Conservation (phyloP, 2,888 invertebrate species). For the Drosophila emarginata region DNA sequence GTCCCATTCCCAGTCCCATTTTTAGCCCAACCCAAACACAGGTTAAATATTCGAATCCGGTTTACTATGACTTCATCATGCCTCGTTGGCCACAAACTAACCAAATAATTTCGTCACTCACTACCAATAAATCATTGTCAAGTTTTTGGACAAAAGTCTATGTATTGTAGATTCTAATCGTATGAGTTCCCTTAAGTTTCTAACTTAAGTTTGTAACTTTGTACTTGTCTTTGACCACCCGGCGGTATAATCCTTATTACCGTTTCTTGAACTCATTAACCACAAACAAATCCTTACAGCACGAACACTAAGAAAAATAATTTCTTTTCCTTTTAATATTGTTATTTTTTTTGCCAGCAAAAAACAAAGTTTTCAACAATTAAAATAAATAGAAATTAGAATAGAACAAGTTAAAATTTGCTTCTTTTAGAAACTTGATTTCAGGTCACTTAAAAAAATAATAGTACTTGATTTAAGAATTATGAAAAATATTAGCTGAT, state of each 20-base stretch:
- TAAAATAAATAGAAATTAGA: no score
- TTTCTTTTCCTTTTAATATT: no score
- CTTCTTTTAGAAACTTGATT: no score
- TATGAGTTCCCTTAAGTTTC: neutral
- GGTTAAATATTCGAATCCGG: neutral
- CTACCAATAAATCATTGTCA: slow-evolving; percentile 62
- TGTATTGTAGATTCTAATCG: neutral
- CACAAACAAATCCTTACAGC: slow-evolving; percentile 9
- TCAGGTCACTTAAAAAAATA: no score
- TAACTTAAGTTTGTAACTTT: no score
- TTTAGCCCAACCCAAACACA: neutral
- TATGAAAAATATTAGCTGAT: neutral
- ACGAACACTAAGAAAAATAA: neutral
- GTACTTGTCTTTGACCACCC: neutral
- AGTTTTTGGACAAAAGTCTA: slow-evolving; percentile 3
- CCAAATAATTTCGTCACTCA: slow-evolving; percentile 52
- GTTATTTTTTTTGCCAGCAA: no score
- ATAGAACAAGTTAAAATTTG: neutral
- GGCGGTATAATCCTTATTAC: neutral
- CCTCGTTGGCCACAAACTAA: slow-evolving; percentile 32
- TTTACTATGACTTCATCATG: slow-evolving; percentile 64
- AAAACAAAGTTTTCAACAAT: neutral
- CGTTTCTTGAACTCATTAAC: slow-evolving; percentile 35
- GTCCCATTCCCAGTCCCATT: neutral
- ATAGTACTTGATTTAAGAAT: neutral